phyloP scores from a whole-genome alignment of 2,888 invertebrate genomes.

The Theodoxus fluviatilis region DNA sequence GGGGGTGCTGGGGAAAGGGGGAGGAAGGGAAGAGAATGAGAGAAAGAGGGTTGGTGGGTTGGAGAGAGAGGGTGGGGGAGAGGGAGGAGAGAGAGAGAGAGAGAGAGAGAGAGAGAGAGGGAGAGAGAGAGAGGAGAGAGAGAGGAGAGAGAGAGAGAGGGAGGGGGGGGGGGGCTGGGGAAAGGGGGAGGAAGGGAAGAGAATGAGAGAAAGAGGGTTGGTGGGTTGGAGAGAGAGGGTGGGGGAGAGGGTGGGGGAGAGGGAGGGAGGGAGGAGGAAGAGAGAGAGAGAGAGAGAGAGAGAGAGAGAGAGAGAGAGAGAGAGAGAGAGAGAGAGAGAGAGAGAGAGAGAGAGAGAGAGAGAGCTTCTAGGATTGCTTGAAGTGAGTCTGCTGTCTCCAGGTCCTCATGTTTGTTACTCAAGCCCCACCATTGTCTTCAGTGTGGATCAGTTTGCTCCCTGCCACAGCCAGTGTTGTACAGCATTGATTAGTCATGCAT shows the following conservation, averaged over 20 bases:
- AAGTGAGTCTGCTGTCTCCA: too few species aligned
- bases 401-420: too few species aligned
- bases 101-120: neutral
- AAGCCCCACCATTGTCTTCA: too few species aligned
- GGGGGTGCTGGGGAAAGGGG: too few species aligned
- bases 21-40: conserved; percentile 8
- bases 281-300: conserved; percentile 19
- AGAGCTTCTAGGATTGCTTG: neutral
- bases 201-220: neutral
- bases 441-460: too few species aligned
- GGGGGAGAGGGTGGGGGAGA: neutral
- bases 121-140: neutral
- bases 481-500: too few species aligned
- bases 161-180: neutral
- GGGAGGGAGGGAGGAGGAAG: neutral
- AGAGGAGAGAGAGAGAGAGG: conserved; percentile 19
- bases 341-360: conserved; percentile 8
- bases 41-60: neutral
- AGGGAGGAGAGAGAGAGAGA: conserved; percentile 8
- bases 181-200: neutral
- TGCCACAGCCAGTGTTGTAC: too few species aligned
- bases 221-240: neutral
- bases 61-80: neutral
- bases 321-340: conserved; percentile 21
- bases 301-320: conserved; percentile 5